phyloP scores from a whole-genome alignment of 2,888 invertebrate species.

The Aelia acuminata region DNA sequence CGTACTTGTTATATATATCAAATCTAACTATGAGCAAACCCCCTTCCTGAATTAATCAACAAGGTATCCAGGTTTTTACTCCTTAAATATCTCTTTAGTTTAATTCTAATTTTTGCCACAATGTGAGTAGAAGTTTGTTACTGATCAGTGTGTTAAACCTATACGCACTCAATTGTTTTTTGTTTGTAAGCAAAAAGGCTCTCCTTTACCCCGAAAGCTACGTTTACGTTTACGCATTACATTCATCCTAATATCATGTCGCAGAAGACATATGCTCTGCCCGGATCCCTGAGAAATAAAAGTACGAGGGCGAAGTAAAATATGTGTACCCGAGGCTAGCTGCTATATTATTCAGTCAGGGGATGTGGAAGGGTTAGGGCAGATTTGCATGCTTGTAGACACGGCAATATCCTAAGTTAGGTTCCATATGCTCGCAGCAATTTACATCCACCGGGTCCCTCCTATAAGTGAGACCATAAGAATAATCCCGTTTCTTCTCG shows the following conservation, averaged over 20 bases:
- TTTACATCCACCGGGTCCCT: conserved; percentile 25
- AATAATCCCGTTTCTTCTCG: conserved; percentile 10
- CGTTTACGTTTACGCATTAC: not conserved
- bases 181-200: no score
- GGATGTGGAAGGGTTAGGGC: not conserved
- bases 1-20: no score
- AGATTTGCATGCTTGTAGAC: conserved; percentile 44
- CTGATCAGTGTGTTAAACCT: no score
- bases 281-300: conserved; percentile 13
- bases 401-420: conserved; percentile 30
- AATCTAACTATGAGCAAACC: no score
- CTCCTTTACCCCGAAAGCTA: no score
- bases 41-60: no score
- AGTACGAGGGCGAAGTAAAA: conserved; percentile 27
- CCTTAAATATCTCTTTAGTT: no score
- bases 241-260: not conserved
- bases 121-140: no score
- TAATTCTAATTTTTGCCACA: no score
- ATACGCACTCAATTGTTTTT: no score
- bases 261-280: not conserved
- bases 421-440: not conserved
- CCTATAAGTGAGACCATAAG: not conserved
- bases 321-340: conserved; percentile 36
- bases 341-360: conserved; percentile 58
- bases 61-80: no score